Base-by-base conservation (phyloP, 2,113 vertebrate genomes). In the Pithys albifrons region DNA sequence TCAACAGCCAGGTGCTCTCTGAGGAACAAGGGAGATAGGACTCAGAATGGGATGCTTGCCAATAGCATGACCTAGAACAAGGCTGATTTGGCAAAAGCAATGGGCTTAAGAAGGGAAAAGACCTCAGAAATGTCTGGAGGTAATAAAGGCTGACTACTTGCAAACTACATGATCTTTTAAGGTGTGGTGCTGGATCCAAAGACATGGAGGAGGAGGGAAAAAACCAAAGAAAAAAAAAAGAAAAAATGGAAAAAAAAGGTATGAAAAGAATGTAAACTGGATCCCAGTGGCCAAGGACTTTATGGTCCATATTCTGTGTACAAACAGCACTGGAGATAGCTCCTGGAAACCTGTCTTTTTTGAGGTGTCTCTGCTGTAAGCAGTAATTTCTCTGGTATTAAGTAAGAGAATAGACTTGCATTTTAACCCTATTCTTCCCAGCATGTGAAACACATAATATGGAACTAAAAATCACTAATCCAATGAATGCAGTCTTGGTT, bases 211-310 rank as follows among this genome's bases (percentile, higher is more conserved):
- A 24, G 27, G 35, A 46, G 2, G 5, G 20, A 25, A n/a, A 3
- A 4, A 4, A 19, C 13, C 24, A 5, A 9, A 25, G 18, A 2
- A 2, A 45, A 10, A 6, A 13, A 11, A 5, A 7, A 17, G 4
- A 8, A 2, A 17, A 25, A 7, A 39, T 7, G 18, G 25, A 15
- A 29, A 28, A 28, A 31, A 33, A 22, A 17, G 20, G 12, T 27
- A 29, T 19, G 1, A 59, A 39, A 54, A 7, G 1, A 10, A 7
- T 41, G 10, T 4, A 54, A 74, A 41, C 19, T 1, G 4, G 6
- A 23, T 64, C 33, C 22, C 46, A 51, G 39, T 35, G 71, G 10
- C 25, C 19, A 66, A n/a, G 35, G 24, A 31, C 29, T 49, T 77
- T 12, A 33, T 48, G 35, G 10, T 67, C 33, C 14, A 13, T 61